Conservation (phyloP, 37 sponge, comb jelly and placozoan species). For the Petrosia ficiformis region DNA sequence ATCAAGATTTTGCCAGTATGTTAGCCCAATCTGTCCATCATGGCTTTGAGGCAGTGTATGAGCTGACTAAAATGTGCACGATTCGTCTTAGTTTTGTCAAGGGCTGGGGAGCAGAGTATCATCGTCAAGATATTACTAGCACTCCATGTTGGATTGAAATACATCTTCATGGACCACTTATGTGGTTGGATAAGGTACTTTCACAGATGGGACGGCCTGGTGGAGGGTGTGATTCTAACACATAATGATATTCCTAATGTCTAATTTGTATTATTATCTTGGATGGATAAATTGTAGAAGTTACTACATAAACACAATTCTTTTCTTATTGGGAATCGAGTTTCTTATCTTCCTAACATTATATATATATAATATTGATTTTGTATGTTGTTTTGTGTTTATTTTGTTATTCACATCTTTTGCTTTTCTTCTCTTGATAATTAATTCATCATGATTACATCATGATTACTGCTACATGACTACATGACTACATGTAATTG, state of each 20-base stretch:
- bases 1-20: slow-evolving; percentile 92
- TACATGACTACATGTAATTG: no score
- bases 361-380: no score
- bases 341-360: no score
- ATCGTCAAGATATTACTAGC: slow-evolving; percentile 95
- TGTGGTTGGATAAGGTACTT: slow-evolving; percentile 93
- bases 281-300: neutral
- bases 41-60: slow-evolving; percentile 90
- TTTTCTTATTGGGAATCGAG: no score
- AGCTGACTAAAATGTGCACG: slow-evolving; percentile 94
- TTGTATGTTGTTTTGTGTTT: no score
- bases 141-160: slow-evolving; percentile 98
- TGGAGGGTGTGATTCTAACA: neutral
- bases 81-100: slow-evolving; percentile 98
- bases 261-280: neutral
- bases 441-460: no score
- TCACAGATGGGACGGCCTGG: slow-evolving; percentile 63
- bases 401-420: no score
- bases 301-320: no score
- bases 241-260: neutral
- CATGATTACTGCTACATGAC: no score
- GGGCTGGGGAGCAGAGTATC: slow-evolving; percentile 98
- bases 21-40: slow-evolving; percentile 83
- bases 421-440: no score
- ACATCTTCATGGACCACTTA: slow-evolving; percentile 90